Evolutionary conservation across 2,113 vertebrate genomes (phyloP), one percentile per base, ranked within the genome.

Genomic region (Ariopsis seemanni): DNA sequence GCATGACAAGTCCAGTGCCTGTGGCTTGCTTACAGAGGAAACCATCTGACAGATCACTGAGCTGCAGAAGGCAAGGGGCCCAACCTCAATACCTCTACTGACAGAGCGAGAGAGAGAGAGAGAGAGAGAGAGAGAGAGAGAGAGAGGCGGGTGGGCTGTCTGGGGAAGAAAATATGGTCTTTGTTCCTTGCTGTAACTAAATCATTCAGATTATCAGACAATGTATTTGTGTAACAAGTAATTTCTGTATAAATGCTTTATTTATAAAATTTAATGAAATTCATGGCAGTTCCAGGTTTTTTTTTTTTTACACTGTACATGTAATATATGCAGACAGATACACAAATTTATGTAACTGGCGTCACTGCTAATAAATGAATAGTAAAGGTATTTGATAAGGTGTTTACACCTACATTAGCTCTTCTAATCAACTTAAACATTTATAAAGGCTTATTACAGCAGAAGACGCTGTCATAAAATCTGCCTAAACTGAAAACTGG

Each of bases 21-120:
- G 92, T 27, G 93, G 93, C 94, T 90, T 72, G 63, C 88, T 90
- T 75, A 57, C 86, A 88, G 83, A 95, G 95, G 95, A 96, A 96
- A 93, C 90, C 53, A 82, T 65, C 84, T 94, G 94, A 95, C 94
- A 96, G 93, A 95, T 95, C 94, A 94, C 91, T 86, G 85, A 89
- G 18, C 84, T 90, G 93, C 94, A 96, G 94, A 87, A 90, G 89
- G 87, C 90, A 87, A 88, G 74, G 89, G 87, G 90, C 89, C 85
- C 78, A 86, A 88, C 60, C 86, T 88, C 83, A 63, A 77, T 80
- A 30, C 52, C 88, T 80, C 62, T 81, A 65, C 42, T 83, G 67
- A 15, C 67, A 72, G 18, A 42, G 1, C 74, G 50, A 84, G 7
- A 18, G 20, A 62, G 48, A 67, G 14, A 11, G 7, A 48, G 18